These are phyloP conservation scores for Cepaea hortensis DNA, from an alignment of 2,888 invertebrate genomes.

Conservation along the genomic window DNA sequence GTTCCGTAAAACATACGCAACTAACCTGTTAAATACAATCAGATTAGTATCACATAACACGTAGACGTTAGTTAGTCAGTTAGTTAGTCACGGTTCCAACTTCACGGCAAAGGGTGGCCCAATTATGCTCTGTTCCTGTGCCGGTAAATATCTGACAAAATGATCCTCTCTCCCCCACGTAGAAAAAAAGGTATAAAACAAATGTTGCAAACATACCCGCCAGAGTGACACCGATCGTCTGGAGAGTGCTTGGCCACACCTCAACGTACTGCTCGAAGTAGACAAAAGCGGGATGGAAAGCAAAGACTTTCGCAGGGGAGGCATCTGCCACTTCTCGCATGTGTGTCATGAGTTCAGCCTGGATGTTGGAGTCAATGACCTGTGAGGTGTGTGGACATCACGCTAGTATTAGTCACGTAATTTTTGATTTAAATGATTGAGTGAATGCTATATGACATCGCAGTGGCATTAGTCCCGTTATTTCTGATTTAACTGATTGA, in stretches of 20 bases:
- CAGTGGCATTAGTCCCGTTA: neutral
- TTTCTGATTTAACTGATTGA: neutral
- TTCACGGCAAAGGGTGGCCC: too few species aligned
- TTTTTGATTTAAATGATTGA: too few species aligned
- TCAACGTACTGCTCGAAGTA: slow-evolving; percentile 69
- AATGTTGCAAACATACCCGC: slow-evolving; percentile 46
- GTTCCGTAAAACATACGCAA: too few species aligned
- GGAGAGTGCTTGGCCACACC: slow-evolving; percentile 65
- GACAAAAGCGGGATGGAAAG: slow-evolving; percentile 63
- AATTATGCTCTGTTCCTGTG: too few species aligned
- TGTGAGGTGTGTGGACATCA: neutral
- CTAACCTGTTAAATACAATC: too few species aligned
- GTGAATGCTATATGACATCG: too few species aligned
- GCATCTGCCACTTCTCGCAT: slow-evolving; percentile 62
- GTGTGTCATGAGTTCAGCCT: slow-evolving; percentile 63
- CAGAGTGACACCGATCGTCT: slow-evolving; percentile 66
- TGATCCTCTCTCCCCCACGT: too few species aligned
- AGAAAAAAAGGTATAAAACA: neutral
- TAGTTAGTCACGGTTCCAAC: too few species aligned
- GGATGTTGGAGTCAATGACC: slow-evolving; percentile 80
- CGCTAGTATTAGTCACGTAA: neutral
- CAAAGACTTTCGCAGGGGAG: slow-evolving; percentile 58
- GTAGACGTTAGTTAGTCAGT: too few species aligned
- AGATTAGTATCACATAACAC: too few species aligned
- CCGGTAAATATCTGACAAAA: too few species aligned